Evolutionary conservation across 2,797 vertebrate genomes (phyloP).

Genomic region (Pyrocephalus nanus): DNA sequence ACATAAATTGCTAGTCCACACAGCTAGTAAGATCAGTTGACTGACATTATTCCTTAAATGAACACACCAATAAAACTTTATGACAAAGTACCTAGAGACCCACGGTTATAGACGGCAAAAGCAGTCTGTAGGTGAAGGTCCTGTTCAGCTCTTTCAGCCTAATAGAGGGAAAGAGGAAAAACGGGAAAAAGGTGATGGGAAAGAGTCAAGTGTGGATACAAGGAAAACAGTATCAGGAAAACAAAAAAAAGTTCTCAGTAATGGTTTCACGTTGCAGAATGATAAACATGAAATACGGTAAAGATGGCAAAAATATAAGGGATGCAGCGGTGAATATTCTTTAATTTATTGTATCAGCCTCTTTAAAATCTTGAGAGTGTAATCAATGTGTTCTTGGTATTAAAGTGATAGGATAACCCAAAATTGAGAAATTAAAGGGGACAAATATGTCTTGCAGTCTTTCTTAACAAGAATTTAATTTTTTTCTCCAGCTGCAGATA

Average conservation of each 20-base stretch:
- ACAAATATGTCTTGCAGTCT: background rate
- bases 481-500: background rate
- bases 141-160: background rate
- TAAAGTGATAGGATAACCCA: background rate
- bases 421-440: background rate
- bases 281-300: background rate
- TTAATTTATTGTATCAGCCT: background rate
- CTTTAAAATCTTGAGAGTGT: background rate
- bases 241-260: background rate
- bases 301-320: background rate
- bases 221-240: background rate
- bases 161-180: background rate
- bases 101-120: background rate
- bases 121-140: background rate
- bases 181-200: background rate
- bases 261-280: background rate
- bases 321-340: background rate
- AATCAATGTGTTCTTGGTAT: background rate
- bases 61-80: background rate
- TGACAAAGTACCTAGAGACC: accelerated
- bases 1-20: background rate
- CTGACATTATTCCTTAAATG: background rate
- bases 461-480: background rate
- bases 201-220: background rate
- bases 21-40: background rate